Base-by-base conservation (phyloP, 2,797 vertebrate species). In the Dryobates pubescens region DNA sequence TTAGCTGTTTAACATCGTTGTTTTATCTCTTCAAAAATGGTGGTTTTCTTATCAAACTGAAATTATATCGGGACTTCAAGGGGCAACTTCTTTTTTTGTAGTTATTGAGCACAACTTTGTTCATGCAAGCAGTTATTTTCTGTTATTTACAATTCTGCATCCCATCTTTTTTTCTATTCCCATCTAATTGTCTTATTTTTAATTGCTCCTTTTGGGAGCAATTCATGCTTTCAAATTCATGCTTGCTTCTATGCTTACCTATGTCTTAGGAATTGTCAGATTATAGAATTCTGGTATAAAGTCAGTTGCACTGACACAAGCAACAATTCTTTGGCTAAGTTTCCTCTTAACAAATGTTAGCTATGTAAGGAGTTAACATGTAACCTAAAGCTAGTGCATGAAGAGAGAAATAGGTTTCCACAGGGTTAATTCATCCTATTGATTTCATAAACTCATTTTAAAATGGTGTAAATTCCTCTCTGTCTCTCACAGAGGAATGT, bases 241-340 rank as follows among this genome's bases (percentile, higher is more conserved):
- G 5, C 9, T 51, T 58, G 64, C 10, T n/a, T 57, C 85, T 68
- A 41, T 74, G 11, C 7, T 83, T 77, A 64, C 13, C 8, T 34
- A 2, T 51, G 7, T 58, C 15, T 70, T 65, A 59, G 22, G 6
- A 69, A 20, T 22, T 73, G 5, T 30, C 38, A 76, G 34, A 79
- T 43, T 43, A 69, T 27, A 54, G 20, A 73, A 70, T n/a, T 71
- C 30, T 51, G 15, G 5, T 22, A 34, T 59, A 77, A 73, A 56
- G 10, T 29, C 14, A 11, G 22, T 81, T 73, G 8, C 6, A 51
- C 11, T 41, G 4, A 53, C 15, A 68, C 17, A 43, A 81, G 41
- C 27, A 23, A 0, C 8, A 41, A 29, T 18, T 64, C 5, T 67
- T 77, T 19, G 3, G 0, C 1, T 49, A 41, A 49, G 24, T 23